These are phyloP conservation scores for Pachyuromys duprasi DNA, from an alignment of 2,797 vertebrate species.

Conservation along the genomic window DNA sequence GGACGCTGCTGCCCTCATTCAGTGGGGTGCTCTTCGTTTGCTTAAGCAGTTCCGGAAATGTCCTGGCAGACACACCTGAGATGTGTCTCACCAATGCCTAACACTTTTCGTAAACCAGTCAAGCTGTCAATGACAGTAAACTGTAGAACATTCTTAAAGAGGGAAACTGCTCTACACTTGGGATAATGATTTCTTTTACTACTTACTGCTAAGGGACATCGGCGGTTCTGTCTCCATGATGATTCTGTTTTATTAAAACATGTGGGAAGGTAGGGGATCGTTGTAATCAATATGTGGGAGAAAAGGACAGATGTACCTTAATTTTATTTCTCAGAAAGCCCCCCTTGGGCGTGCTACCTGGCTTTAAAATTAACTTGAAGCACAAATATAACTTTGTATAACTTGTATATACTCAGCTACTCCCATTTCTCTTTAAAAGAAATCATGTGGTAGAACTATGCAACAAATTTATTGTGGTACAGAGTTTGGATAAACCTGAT, in stretches of 20 bases:
- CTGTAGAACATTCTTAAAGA: not conserved
- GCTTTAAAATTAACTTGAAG: conserved; percentile 42
- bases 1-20: too few species aligned
- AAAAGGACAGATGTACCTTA: not conserved
- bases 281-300: not conserved
- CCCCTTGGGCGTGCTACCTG: not conserved
- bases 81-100: not conserved
- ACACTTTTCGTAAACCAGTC: not conserved
- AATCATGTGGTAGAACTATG: not conserved
- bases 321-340: conserved; percentile 22
- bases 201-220: not conserved
- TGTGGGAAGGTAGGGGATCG: not conserved
- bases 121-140: not conserved
- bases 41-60: not conserved
- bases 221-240: not conserved
- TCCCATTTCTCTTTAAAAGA: not conserved
- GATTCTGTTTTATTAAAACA: conserved; percentile 46
- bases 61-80: not conserved
- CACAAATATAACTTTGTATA: not conserved
- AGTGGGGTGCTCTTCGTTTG: not conserved
- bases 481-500: conserved; percentile 24
- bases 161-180: not conserved
- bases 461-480: not conserved
- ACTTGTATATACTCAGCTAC: conserved; percentile 21
- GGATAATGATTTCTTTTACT: not conserved